These are phyloP conservation scores for Zaprionus camerounensis DNA, from an alignment of 1,140 invertebrate species.

Conservation along the genomic window DNA sequence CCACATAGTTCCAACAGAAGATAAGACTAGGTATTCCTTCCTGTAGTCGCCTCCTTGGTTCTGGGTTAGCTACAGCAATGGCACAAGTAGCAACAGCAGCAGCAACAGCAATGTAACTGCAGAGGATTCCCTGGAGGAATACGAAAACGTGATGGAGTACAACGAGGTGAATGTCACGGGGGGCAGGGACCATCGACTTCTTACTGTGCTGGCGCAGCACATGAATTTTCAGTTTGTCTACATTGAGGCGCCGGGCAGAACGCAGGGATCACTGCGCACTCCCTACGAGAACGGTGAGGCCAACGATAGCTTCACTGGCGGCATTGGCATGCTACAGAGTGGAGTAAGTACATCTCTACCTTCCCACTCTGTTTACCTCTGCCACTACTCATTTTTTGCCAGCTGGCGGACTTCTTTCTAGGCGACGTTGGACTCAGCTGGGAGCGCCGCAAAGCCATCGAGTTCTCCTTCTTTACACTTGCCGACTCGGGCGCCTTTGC, in stretches of 20 bases:
- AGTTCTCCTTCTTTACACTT: conserved; percentile 89
- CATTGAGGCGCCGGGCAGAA: conserved; percentile 88
- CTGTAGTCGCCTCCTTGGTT: conserved; percentile 90
- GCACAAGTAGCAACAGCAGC: conserved; percentile 53
- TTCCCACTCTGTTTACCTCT: conserved; percentile 23
- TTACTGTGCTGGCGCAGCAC: conserved; percentile 87
- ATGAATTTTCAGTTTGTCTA: conserved; percentile 89
- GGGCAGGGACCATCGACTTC: conserved; percentile 88
- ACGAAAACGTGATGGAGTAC: conserved; percentile 59
- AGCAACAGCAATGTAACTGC: conserved; percentile 62
- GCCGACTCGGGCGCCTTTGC: conserved; percentile 90
- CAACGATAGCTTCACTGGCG: conserved; percentile 88
- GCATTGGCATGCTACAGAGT: conserved; percentile 88
- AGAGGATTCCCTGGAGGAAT: conserved; percentile 13
- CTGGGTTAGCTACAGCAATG: conserved; percentile 86
- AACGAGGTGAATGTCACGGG: conserved; percentile 87
- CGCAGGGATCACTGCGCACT: conserved; percentile 87
- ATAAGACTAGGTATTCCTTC: not conserved
- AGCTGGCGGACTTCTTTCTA: conserved; percentile 89
- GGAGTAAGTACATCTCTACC: conserved; percentile 84
- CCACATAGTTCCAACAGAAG: not conserved
- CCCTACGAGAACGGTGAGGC: conserved; percentile 84
- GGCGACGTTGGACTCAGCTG: conserved; percentile 89
- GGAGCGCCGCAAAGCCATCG: conserved; percentile 88
- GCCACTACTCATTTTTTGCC: conserved; percentile 6